phyloP scores from a whole-genome alignment of 2,797 vertebrate genomes.

The Moxostoma hubbsi region DNA sequence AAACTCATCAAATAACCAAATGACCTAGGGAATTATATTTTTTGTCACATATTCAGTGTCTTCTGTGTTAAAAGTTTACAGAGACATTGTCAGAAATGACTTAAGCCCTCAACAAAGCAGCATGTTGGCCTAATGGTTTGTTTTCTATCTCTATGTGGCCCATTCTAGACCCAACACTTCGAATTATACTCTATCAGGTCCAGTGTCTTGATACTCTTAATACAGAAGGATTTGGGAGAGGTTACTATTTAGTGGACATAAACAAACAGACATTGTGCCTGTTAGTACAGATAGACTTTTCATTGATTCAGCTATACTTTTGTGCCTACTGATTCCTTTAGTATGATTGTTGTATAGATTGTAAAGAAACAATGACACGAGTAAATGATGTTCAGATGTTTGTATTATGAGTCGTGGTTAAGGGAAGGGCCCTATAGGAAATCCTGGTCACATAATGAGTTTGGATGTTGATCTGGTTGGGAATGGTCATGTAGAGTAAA shows the following conservation, averaged over 20 bases:
- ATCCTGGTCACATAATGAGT: constrained; percentile 5
- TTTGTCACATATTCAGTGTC: background rate
- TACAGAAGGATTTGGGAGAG: background rate
- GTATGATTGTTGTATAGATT: background rate
- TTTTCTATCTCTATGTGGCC: background rate
- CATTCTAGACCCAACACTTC: background rate
- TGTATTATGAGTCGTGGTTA: constrained; percentile 19
- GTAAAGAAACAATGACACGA: constrained; percentile 13
- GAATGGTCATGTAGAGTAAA: background rate
- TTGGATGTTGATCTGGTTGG: constrained; percentile 11
- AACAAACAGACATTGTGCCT: background rate
- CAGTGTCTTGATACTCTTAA: background rate
- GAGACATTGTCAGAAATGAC: background rate
- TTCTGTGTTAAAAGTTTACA: background rate
- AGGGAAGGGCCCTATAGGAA: constrained; percentile 16
- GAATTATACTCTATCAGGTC: background rate
- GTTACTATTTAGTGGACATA: too few species aligned
- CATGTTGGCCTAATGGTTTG: background rate
- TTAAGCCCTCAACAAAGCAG: background rate
- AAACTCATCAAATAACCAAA: background rate
- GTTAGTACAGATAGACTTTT: background rate
- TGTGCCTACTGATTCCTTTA: background rate
- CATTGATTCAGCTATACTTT: background rate
- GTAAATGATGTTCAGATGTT: constrained; percentile 9
- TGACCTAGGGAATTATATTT: background rate